These are phyloP conservation scores for Phyto melanocephala DNA, from an alignment of 2,888 invertebrate species.

Conservation along the genomic window DNA sequence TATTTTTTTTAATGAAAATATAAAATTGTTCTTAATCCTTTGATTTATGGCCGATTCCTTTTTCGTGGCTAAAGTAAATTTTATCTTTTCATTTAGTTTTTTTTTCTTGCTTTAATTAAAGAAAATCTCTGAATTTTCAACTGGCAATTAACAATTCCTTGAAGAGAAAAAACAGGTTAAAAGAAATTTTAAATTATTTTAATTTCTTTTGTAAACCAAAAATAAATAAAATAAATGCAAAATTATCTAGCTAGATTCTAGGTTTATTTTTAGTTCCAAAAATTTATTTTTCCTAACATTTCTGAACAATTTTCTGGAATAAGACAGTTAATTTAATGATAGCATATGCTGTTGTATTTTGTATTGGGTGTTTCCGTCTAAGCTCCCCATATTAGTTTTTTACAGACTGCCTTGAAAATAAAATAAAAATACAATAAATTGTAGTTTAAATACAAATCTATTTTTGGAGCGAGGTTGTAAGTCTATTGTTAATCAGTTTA, in stretches of 20 bases:
- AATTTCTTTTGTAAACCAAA: slow-evolving; percentile 8
- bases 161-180: slow-evolving; percentile 7
- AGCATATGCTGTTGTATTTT: slow-evolving; percentile 79
- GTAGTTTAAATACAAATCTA: slow-evolving; percentile 66
- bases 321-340: slow-evolving; percentile 78
- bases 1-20: too few relatives aligned
- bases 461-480: slow-evolving; percentile 6
- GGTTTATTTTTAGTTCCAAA: slow-evolving; percentile 15
- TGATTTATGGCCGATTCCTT: slow-evolving; percentile 43
- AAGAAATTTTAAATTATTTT: slow-evolving; percentile 19
- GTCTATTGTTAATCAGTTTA: slow-evolving; percentile 3
- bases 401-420: slow-evolving; percentile 40
- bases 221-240: background rate
- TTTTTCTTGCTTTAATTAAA: background rate
- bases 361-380: slow-evolving; percentile 79
- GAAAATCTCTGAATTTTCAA: slow-evolving; percentile 40
- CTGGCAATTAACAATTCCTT: slow-evolving; percentile 52
- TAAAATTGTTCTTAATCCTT: slow-evolving; percentile 46
- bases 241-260: slow-evolving; percentile 41
- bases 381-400: slow-evolving; percentile 72
- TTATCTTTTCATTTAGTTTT: background rate
- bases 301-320: slow-evolving; percentile 65
- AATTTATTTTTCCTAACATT: slow-evolving; percentile 7
- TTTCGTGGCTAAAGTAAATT: slow-evolving; percentile 20
- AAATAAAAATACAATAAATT: slow-evolving; percentile 66